Conservation (phyloP, 2,888 invertebrate genomes). For the Cetonia aurata region DNA sequence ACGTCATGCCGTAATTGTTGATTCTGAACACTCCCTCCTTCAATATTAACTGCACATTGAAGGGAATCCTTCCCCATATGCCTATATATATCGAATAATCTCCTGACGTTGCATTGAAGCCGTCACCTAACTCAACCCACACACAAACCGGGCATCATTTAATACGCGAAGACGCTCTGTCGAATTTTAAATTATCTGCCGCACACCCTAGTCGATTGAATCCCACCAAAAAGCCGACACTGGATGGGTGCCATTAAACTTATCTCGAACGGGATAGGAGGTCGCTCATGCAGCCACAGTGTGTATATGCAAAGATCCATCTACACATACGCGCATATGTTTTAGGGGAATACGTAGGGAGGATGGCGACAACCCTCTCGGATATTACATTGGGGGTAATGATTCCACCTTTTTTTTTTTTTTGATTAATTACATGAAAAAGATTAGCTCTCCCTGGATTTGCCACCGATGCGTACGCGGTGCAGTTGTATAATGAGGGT, state of each 20-base stretch:
- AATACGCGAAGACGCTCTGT: slow-evolving; percentile 23
- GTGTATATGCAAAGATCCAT: neutral
- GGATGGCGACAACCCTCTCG: neutral
- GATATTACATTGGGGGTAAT: neutral
- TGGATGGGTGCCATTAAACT: slow-evolving; percentile 22
- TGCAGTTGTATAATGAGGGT: neutral
- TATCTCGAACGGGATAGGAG: neutral
- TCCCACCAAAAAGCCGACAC: slow-evolving; percentile 9
- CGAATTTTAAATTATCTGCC: slow-evolving; percentile 40
- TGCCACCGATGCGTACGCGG: neutral
- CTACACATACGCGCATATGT: neutral
- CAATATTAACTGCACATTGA: neutral
- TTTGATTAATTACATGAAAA: neutral
- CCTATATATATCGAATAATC: neutral
- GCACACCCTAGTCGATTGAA: slow-evolving; percentile 11
- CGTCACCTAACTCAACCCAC: slow-evolving; percentile 5
- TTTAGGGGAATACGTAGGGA: neutral
- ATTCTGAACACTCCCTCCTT: neutral
- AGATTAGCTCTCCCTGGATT: neutral
- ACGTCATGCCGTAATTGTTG: no score
- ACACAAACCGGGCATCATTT: slow-evolving; percentile 20
- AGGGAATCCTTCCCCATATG: neutral
- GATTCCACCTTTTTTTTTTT: neutral
- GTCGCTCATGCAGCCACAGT: neutral
- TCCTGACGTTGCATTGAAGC: neutral